Percentiles rank a stretch among this genome's conserved stretches.
Evolutionary conservation across 2,113 vertebrate species (phyloP).

Genomic region (Tilapia sparmanii): DNA sequence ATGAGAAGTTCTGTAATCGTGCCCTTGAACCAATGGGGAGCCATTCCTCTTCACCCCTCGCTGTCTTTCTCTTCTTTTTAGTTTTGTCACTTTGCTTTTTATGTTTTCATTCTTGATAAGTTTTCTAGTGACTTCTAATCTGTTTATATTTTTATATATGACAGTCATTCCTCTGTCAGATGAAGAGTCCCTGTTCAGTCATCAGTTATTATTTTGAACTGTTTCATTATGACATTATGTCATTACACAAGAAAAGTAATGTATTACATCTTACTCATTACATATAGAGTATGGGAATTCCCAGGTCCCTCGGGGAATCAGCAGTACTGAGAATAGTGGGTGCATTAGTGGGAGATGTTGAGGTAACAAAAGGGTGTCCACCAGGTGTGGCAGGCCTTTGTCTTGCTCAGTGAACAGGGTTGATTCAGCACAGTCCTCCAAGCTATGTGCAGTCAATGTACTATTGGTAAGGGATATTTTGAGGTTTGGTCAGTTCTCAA

Average conservation of each 20-base stretch:
- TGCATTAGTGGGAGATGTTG: neutral
- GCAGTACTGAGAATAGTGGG: neutral
- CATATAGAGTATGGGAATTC: neutral
- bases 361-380: neutral
- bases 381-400: neutral
- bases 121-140: neutral
- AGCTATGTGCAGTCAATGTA: neutral
- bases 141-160: neutral
- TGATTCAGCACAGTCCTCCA: neutral
- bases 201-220: neutral
- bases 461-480: neutral
- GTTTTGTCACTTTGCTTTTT: constrained; percentile 12
- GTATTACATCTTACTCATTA: neutral
- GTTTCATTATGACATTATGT: neutral
- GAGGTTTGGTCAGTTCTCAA: neutral
- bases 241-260: neutral
- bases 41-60: neutral
- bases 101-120: neutral
- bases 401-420: neutral
- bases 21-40: constrained; percentile 41
- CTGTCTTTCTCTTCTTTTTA: neutral
- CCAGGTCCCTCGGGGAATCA: neutral
- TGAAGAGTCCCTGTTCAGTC: neutral
- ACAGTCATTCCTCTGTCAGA: neutral
- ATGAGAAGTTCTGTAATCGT: constrained; percentile 36